phyloP scores from a whole-genome alignment of 2,888 invertebrate genomes.

The Syrista parreyssii region DNA sequence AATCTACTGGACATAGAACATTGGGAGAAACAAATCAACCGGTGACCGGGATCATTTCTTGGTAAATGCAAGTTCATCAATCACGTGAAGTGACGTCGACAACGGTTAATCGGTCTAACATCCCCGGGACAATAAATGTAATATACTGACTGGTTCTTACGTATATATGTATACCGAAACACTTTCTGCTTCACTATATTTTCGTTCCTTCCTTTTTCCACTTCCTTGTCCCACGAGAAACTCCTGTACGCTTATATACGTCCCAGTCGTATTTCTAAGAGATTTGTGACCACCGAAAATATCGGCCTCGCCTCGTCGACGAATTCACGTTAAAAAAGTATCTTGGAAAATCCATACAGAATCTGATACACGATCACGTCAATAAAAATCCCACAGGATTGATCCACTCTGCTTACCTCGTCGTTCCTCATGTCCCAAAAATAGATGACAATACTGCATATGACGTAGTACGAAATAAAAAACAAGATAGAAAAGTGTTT shows the following conservation, averaged over 20 bases:
- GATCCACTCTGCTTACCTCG: too few species aligned
- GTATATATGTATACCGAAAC: neutral
- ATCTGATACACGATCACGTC: neutral
- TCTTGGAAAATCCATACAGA: neutral
- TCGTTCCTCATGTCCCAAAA: too few species aligned
- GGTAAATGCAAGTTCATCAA: neutral
- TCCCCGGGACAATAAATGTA: neutral
- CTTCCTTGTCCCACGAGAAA: neutral
- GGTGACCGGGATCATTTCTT: neutral
- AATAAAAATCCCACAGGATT: too few species aligned
- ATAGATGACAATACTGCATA: too few species aligned
- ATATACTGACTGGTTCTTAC: neutral
- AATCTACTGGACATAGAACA: neutral
- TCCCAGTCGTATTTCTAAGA: neutral
- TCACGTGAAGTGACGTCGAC: constrained; percentile 4
- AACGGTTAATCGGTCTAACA: constrained; percentile 1
- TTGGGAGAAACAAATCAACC: neutral
- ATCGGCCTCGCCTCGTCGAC: neutral
- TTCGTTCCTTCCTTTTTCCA: neutral
- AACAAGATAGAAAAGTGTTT: neutral
- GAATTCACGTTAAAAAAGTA: neutral
- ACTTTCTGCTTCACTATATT: neutral
- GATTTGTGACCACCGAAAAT: neutral
- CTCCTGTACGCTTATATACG: neutral
- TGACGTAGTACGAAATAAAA: too few species aligned